A percentile compares a stretch with the other conserved stretches of the same genome.
Conservation (phyloP, 30 jellyfish, hydroid and myxozoan species). For the Pelagia noctiluca region DNA sequence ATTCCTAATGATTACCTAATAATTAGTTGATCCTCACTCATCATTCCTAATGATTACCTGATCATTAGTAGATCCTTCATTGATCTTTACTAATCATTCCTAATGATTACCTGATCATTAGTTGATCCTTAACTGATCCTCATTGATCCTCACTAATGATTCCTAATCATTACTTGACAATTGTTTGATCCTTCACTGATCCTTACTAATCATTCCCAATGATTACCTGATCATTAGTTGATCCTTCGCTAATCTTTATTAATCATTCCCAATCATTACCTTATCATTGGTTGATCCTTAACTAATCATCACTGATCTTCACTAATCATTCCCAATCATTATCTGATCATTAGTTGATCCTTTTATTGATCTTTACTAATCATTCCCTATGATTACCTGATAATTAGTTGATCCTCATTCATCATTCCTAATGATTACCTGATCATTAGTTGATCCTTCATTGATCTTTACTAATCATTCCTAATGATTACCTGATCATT, state of each 20-base stretch:
- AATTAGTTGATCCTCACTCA: not conserved
- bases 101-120: not conserved
- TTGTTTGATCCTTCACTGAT: not conserved
- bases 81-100: not conserved
- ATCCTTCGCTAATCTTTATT: not conserved
- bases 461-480: not conserved
- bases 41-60: not conserved
- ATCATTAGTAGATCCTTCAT: not conserved
- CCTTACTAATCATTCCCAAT: not conserved
- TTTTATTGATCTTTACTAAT: not conserved
- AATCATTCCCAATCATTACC: not conserved
- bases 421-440: too few relatives aligned
- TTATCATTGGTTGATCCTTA: not conserved
- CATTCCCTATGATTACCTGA: not conserved
- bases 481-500: not conserved
- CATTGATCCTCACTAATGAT: not conserved
- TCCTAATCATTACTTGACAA: not conserved
- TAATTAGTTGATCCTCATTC: not conserved
- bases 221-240: not conserved
- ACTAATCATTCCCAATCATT: too few relatives aligned
- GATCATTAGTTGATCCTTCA: too few relatives aligned
- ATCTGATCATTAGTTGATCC: too few relatives aligned
- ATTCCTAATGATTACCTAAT: not conserved
- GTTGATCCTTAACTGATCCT: slow-evolving; percentile 2
- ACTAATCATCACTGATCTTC: not conserved